phyloP scores from a whole-genome alignment of 1,140 invertebrate genomes.

The Drosophila parabipectinata region DNA sequence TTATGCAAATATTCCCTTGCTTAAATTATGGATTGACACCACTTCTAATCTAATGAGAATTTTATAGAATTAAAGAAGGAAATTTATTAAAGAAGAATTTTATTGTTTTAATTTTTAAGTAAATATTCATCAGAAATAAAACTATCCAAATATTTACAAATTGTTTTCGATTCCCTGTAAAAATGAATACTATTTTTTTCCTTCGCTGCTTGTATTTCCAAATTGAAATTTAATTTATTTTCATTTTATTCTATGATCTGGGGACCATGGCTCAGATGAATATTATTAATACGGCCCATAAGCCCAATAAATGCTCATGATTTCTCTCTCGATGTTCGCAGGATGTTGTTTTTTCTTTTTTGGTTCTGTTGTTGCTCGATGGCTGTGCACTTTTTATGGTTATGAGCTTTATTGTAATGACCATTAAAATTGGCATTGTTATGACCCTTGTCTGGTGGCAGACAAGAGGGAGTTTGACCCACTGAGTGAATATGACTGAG shows the following conservation, averaged over 20 bases:
- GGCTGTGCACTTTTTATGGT: slow-evolving; percentile 71
- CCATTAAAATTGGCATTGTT: slow-evolving; percentile 82
- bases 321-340: slow-evolving; percentile 22
- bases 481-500: slow-evolving; percentile 32
- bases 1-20: slow-evolving; percentile 14
- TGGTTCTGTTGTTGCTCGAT: slow-evolving; percentile 22
- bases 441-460: slow-evolving; percentile 47
- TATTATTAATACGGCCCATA: slow-evolving; percentile 79
- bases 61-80: background rate
- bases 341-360: slow-evolving; percentile 2
- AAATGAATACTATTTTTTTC: background rate
- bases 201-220: background rate
- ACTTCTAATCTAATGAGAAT: background rate
- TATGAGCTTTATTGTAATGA: slow-evolving; percentile 73
- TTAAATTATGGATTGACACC: slow-evolving; percentile 26
- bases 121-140: slow-evolving; percentile 1
- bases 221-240: slow-evolving; percentile 80
- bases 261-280: slow-evolving; percentile 47
- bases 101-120: slow-evolving; percentile 1
- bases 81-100: no score
- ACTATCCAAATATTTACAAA: slow-evolving; percentile 25
- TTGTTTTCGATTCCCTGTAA: slow-evolving; percentile 22
- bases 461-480: slow-evolving; percentile 46
- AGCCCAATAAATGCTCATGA: slow-evolving; percentile 75
- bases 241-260: slow-evolving; percentile 57